Conservation (phyloP, 2,888 invertebrate species). For the Eupithecia subumbrata region DNA sequence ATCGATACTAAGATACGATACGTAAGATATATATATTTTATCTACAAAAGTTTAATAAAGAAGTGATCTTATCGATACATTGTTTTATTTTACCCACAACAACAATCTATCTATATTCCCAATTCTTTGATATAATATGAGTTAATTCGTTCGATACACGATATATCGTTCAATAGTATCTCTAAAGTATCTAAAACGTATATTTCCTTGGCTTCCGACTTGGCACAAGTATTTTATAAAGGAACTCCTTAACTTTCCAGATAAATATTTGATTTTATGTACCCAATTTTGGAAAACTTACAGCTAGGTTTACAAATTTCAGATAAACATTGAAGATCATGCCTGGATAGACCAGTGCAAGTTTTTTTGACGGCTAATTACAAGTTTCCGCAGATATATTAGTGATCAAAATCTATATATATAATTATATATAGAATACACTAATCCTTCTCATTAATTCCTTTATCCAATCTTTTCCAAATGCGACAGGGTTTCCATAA, state of each 20-base stretch:
- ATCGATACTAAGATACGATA: conserved; percentile 1
- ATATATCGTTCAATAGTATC: background rate
- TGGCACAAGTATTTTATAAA: conserved; percentile 1
- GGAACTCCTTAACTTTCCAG: conserved; percentile 1
- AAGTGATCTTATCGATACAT: background rate
- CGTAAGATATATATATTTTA: background rate
- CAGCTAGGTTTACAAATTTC: no score
- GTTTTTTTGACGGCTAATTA: no score
- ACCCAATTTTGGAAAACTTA: no score
- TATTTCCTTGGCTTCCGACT: background rate
- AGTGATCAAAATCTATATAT: background rate
- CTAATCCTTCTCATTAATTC: background rate
- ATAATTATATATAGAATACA: no score
- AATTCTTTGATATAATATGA: background rate
- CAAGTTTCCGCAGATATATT: no score
- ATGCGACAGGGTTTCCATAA: background rate
- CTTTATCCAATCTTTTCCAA: background rate
- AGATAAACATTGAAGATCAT: no score
- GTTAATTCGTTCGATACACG: background rate
- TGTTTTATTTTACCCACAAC: background rate
- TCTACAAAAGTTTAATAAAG: background rate
- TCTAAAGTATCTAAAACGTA: background rate
- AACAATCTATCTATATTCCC: background rate
- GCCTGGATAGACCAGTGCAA: no score
- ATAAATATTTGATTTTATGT: no score